Evolutionary conservation across 1,140 invertebrate species (phyloP).

Genomic region (Ectropis grisescens): DNA sequence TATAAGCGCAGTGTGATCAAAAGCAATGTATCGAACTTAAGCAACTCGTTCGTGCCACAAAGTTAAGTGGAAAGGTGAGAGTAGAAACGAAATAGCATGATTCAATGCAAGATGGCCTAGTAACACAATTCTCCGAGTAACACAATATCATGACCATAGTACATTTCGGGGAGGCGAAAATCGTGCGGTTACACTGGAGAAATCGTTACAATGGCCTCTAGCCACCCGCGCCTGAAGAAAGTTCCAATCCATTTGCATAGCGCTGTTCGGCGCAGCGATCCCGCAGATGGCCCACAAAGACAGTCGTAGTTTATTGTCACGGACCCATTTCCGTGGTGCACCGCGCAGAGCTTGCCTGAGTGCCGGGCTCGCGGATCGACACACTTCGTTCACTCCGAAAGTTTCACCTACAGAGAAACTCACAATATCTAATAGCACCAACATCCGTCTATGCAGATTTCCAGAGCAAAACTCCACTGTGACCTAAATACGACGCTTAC

Average conservation of each 20-base stretch:
- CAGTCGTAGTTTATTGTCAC: constrained; percentile 57
- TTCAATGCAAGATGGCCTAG: no score
- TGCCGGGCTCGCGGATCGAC: constrained; percentile 33
- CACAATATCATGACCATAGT: no score
- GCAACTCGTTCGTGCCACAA: no score
- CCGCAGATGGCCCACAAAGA: constrained; percentile 56
- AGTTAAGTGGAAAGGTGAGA: no score
- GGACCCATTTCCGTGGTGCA: constrained; percentile 59
- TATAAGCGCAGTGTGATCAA: no score
- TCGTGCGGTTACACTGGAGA: constrained; percentile 26
- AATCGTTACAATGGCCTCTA: constrained; percentile 50
- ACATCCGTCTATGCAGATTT: constrained; percentile 68
- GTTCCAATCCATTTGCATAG: constrained; percentile 62
- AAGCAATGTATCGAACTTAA: no score
- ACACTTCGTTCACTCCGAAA: constrained; percentile 60
- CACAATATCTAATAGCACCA: constrained; percentile 60
- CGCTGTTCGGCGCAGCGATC: constrained; percentile 21
- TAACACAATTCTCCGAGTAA: no score
- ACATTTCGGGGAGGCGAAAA: constrained; percentile 17
- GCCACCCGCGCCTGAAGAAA: constrained; percentile 49
- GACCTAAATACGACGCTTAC: constrained; percentile 49
- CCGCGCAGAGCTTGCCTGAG: constrained; percentile 23
- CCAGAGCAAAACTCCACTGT: constrained; percentile 53
- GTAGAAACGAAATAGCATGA: no score
- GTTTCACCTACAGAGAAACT: constrained; percentile 66